Conservation (phyloP, 2,797 vertebrate species). For the Salmo trutta region DNA sequence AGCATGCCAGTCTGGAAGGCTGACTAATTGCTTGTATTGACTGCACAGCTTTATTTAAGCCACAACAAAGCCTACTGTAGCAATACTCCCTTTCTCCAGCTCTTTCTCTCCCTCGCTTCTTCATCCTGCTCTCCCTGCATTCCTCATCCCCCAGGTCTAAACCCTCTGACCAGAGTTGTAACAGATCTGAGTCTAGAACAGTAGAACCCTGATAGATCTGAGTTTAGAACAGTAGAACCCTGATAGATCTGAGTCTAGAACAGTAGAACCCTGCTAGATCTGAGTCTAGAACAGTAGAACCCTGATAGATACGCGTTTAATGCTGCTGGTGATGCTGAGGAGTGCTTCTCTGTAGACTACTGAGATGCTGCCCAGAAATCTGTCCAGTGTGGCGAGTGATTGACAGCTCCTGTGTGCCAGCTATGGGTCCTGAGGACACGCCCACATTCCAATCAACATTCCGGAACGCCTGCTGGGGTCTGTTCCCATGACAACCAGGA, state of each 20-base stretch:
- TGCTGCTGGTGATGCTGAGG: neutral
- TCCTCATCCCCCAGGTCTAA: neutral
- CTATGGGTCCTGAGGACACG: neutral
- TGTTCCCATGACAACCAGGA: constrained; percentile 19
- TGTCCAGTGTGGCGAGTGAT: neutral
- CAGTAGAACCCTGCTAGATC: neutral
- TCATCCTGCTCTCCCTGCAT: neutral
- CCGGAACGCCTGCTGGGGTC: neutral
- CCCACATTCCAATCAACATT: constrained; percentile 5
- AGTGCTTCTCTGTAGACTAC: neutral
- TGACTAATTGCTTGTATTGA: constrained; percentile 29
- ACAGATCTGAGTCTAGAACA: neutral
- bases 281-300: neutral
- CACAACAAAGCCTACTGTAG: constrained; percentile 22
- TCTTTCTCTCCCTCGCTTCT: neutral
- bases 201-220: neutral
- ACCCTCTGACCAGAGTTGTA: no score
- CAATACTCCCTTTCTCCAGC: neutral
- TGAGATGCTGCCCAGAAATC: no score
- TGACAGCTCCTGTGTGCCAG: neutral
- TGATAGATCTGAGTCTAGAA: neutral
- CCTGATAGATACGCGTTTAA: neutral
- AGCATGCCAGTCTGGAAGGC: constrained; percentile 20
- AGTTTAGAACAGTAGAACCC: neutral
- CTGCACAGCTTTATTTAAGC: constrained; percentile 30